Percentiles rank a stretch among this genome's conserved stretches.
Evolutionary conservation across 2,888 invertebrate species (phyloP).

Genomic region (Abrostola tripartita): DNA sequence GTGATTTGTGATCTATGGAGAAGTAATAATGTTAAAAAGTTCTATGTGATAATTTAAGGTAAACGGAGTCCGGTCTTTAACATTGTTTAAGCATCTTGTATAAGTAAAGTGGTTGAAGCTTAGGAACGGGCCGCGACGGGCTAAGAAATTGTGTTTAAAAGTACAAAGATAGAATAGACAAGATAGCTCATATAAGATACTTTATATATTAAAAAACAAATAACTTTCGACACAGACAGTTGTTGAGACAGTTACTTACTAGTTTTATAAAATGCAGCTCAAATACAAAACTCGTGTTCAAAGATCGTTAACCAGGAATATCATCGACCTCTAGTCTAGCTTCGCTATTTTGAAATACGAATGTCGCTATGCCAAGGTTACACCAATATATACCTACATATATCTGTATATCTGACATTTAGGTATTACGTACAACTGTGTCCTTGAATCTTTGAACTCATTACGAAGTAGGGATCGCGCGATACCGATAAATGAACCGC

Average conservation of each 20-base stretch:
- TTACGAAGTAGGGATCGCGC: slow-evolving; percentile 49
- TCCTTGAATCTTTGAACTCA: slow-evolving; percentile 66
- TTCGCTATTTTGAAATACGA: slow-evolving; percentile 46
- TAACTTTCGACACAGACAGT: not conserved
- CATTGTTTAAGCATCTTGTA: no score
- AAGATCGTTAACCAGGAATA: slow-evolving; percentile 42
- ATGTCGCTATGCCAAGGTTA: slow-evolving; percentile 60
- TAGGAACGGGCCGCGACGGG: no score
- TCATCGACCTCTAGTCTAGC: slow-evolving; percentile 46
- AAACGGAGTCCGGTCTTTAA: no score
- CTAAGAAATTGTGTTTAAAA: no score
- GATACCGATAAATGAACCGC: slow-evolving; percentile 19
- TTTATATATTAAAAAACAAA: not conserved
- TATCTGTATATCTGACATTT: slow-evolving; percentile 46
- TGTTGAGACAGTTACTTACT: not conserved
- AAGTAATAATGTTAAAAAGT: no score
- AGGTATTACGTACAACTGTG: slow-evolving; percentile 35
- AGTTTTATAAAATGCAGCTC: slow-evolving; percentile 17
- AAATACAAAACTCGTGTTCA: slow-evolving; percentile 33
- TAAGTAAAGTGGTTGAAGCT: no score
- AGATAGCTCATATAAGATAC: no score
- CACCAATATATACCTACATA: slow-evolving; percentile 38
- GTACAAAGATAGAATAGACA: no score
- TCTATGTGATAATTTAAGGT: no score
- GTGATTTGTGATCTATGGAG: no score